A percentile compares a stretch with the other conserved stretches of the same genome.
phyloP scores from a whole-genome alignment of 2,113 vertebrate species.

The Oncorhynchus tshawytscha region DNA sequence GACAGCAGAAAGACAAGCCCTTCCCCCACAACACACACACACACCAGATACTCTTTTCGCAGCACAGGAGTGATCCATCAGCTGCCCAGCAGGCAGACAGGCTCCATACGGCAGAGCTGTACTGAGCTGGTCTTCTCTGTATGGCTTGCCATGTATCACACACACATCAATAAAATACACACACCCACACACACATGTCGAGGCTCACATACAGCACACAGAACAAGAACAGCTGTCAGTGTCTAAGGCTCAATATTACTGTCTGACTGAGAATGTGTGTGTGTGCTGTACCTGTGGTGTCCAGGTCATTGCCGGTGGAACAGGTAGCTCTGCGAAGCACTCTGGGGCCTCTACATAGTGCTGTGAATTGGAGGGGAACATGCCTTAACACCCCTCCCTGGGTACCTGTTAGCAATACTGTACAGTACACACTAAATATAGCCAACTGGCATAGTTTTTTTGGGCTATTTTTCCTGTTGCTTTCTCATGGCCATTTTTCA shows the following conservation, averaged over 20 bases:
- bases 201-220: not conserved
- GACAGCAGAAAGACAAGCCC: slow-evolving; percentile 88
- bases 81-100: slow-evolving; percentile 94
- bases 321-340: slow-evolving; percentile 86
- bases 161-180: slow-evolving; percentile 15
- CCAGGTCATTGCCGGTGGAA: slow-evolving; percentile 83
- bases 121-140: slow-evolving; percentile 94
- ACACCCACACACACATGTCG: slow-evolving; percentile 12
- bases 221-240: not conserved
- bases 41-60: slow-evolving; percentile 36
- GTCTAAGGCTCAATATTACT: not conserved
- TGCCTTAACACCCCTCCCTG: not conserved
- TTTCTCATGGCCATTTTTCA: not conserved
- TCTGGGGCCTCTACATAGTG: slow-evolving; percentile 87
- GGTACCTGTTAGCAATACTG: not conserved
- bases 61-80: slow-evolving; percentile 89
- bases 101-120: slow-evolving; percentile 96
- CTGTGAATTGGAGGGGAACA: slow-evolving; percentile 60
- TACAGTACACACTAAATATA: not conserved
- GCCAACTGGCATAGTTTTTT: not conserved
- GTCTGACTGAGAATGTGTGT: no score
- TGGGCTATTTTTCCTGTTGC: not conserved
- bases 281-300: slow-evolving; percentile 82
- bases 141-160: slow-evolving; percentile 82
- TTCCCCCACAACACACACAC: slow-evolving; percentile 62